Percentiles rank a stretch among this genome's conserved stretches.
Conservation (phyloP, 2,113 vertebrate genomes). For the Nettapus auritus region DNA sequence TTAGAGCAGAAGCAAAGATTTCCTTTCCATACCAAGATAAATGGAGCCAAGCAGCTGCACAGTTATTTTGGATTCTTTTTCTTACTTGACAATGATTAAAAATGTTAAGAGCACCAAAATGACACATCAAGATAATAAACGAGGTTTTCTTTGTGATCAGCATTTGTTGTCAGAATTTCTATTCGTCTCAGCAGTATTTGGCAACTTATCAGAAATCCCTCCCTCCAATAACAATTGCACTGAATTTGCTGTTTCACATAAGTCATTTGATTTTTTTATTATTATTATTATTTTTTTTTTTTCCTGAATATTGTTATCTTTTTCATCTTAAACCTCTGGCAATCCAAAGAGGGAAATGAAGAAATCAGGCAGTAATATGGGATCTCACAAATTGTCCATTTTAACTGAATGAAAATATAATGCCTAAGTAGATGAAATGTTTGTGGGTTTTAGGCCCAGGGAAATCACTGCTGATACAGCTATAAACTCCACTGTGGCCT, state of each 20-base stretch:
- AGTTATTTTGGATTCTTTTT: conserved; percentile 39
- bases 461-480: rapidly evolving
- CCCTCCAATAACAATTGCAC: neutral
- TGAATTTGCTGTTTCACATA: neutral
- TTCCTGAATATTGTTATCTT: neutral
- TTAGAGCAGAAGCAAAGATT: conserved; percentile 37
- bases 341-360: neutral
- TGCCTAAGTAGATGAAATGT: neutral
- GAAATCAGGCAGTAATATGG: neutral
- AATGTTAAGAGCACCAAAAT: neutral
- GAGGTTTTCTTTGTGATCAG: neutral
- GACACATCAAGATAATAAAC: neutral
- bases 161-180: conserved; percentile 11
- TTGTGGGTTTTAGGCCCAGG: neutral
- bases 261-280: neutral
- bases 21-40: conserved; percentile 35
- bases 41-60: conserved; percentile 20
- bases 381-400: neutral
- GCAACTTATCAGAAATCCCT: neutral
- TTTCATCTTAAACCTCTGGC: neutral
- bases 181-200: neutral
- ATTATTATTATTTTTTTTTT: no score
- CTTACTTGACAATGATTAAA: conserved; percentile 34
- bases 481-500: neutral
- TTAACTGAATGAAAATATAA: neutral